phyloP scores from a whole-genome alignment of 2,113 vertebrate genomes.

The Ctenomys sociabilis region DNA sequence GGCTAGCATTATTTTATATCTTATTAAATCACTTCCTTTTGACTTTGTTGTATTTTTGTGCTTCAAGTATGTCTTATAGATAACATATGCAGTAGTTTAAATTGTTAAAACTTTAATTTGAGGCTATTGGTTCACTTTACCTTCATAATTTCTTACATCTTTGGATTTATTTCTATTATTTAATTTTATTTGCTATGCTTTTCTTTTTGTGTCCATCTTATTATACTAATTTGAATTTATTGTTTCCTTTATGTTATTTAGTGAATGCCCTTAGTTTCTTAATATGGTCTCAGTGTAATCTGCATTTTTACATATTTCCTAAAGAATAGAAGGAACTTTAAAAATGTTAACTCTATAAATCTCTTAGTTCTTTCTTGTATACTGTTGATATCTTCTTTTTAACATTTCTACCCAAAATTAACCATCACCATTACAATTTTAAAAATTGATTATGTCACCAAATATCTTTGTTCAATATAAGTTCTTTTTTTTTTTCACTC shows the following conservation, averaged over 20 bases:
- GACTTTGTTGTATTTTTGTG: not conserved
- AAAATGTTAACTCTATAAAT: not conserved
- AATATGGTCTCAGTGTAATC: not conserved
- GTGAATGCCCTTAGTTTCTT: not conserved
- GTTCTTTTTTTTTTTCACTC: not conserved
- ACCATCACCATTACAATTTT: not conserved
- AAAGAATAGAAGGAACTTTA: not conserved
- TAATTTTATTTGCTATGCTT: constrained; percentile 23
- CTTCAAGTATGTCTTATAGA: constrained; percentile 1
- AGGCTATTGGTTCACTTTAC: not conserved
- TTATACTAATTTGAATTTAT: constrained; percentile 10
- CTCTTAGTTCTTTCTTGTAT: not conserved
- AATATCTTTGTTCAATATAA: not conserved
- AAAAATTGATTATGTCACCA: not conserved
- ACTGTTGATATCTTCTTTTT: not conserved
- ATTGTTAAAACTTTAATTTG: not conserved
- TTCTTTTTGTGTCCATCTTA: not conserved
- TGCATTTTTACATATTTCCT: not conserved
- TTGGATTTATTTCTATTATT: not conserved
- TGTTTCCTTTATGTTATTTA: constrained; percentile 42
- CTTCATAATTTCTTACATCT: not conserved
- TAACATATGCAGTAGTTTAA: not conserved
- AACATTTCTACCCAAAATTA: not conserved
- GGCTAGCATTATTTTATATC: not conserved
- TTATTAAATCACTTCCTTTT: not conserved